A percentile compares a stretch with the other conserved stretches of the same genome.
These are phyloP conservation scores for Bicyclus anynana DNA, from an alignment of 1,140 invertebrate species.

Conservation along the genomic window DNA sequence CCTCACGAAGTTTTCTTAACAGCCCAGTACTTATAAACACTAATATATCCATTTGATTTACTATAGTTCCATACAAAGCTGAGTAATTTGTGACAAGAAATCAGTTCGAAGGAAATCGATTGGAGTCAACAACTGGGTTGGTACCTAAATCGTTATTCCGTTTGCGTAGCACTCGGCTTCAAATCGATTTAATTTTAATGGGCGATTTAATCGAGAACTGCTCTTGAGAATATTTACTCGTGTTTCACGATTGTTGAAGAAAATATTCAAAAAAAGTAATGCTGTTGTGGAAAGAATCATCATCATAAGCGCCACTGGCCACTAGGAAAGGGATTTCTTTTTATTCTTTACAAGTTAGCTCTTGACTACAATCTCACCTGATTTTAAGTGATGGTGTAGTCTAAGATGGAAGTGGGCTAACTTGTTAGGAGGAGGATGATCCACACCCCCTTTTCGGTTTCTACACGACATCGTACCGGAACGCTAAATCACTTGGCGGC, in stretches of 20 bases:
- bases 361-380: too few species aligned
- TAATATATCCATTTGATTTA: background rate
- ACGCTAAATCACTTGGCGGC: too few species aligned
- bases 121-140: conserved; percentile 8
- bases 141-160: conserved; percentile 12
- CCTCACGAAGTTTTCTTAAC: too few species aligned
- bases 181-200: conserved; percentile 17
- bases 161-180: conserved; percentile 13
- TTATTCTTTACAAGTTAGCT: too few species aligned
- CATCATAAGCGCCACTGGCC: too few species aligned
- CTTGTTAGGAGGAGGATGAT: too few species aligned
- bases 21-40: too few species aligned
- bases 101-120: background rate
- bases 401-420: too few species aligned
- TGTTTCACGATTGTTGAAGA: background rate
- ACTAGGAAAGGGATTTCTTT: too few species aligned
- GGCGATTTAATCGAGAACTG: conserved; percentile 3
- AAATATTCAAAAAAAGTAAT: background rate
- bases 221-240: background rate
- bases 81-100: conserved; percentile 8
- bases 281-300: background rate
- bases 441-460: too few species aligned
- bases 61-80: conserved; percentile 8
- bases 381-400: too few species aligned
- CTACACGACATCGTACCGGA: too few species aligned